Conservation (phyloP, 2,113 vertebrate genomes). For the Petaurus breviceps region DNA sequence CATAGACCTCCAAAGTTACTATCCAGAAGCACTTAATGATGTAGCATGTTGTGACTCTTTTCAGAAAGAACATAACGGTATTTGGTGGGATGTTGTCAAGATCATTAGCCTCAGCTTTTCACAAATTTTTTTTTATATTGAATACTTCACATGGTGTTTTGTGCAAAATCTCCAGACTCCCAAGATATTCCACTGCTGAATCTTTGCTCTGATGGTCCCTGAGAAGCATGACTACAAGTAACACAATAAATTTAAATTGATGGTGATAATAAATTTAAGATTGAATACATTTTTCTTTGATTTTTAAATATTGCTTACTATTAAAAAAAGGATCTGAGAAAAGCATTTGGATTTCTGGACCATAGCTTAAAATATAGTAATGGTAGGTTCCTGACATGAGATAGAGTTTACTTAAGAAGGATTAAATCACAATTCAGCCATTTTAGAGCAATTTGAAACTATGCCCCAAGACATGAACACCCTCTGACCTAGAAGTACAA, state of each 20-base stretch:
- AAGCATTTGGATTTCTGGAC: not conserved
- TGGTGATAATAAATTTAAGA: not conserved
- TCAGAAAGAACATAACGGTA: not conserved
- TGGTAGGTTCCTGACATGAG: not conserved
- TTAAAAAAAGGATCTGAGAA: not conserved
- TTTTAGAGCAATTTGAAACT: too few species aligned
- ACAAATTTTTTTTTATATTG: not conserved
- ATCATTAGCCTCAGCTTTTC: not conserved
- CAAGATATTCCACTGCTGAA: not conserved
- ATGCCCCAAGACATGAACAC: too few species aligned
- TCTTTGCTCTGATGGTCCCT: not conserved
- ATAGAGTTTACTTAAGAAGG: not conserved
- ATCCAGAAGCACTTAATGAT: not conserved
- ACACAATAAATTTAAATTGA: not conserved
- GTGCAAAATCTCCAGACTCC: not conserved
- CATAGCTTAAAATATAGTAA: not conserved
- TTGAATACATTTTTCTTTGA: not conserved
- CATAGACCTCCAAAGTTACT: not conserved
- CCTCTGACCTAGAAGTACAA: too few species aligned
- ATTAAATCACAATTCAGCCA: not conserved
- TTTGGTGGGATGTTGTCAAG: not conserved
- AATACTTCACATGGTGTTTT: not conserved
- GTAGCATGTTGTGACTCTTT: not conserved
- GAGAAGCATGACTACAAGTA: not conserved
- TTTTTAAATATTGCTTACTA: not conserved